Conservation (phyloP, 2,888 invertebrate species). For the Chloroclysta siterata region DNA sequence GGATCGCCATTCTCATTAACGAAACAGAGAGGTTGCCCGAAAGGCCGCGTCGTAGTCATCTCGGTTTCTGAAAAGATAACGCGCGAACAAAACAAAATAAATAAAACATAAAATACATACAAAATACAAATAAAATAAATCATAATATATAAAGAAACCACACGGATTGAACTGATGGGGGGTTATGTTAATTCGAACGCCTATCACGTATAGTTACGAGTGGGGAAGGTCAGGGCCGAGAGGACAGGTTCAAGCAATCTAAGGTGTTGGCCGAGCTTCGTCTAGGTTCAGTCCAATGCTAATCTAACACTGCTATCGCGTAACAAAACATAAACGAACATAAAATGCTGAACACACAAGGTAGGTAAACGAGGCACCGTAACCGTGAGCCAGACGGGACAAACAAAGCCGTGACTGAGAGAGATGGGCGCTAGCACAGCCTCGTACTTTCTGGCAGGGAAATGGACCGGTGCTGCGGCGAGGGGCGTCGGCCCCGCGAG, state of each 20-base stretch:
- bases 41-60: constrained; percentile 87
- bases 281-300: constrained; percentile 72
- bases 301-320: constrained; percentile 79
- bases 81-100: constrained; percentile 73
- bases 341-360: constrained; percentile 75
- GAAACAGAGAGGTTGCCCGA: constrained; percentile 92
- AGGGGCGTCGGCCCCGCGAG: constrained; percentile 87
- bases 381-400: constrained; percentile 74
- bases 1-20: constrained; percentile 83
- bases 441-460: constrained; percentile 94
- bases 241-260: constrained; percentile 75
- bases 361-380: constrained; percentile 71
- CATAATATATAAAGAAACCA: constrained; percentile 43
- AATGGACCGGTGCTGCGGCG: constrained; percentile 92
- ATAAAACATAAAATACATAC: constrained; percentile 59
- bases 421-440: constrained; percentile 65
- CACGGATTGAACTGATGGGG: constrained; percentile 20
- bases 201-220: constrained; percentile 26
- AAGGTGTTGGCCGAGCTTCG: constrained; percentile 74
- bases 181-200: constrained; percentile 20
- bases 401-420: constrained; percentile 80
- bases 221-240: constrained; percentile 54
- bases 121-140: constrained; percentile 50
- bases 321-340: constrained; percentile 64
- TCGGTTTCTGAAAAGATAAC: constrained; percentile 81